These are phyloP conservation scores for Zaprionus taronus DNA, from an alignment of 1,140 invertebrate species.

Conservation along the genomic window DNA sequence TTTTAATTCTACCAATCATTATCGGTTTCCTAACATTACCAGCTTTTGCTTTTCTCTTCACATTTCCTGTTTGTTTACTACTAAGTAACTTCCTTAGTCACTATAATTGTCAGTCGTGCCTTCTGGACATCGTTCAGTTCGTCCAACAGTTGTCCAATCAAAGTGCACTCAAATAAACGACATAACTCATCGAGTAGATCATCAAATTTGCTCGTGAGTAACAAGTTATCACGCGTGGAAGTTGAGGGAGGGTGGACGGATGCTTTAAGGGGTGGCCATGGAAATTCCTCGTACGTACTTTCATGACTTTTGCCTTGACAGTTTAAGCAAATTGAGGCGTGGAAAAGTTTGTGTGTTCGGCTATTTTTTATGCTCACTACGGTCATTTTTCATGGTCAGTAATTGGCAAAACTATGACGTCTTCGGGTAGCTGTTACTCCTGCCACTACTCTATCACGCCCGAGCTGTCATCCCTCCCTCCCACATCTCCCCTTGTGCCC, in stretches of 20 bases:
- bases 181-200: conserved; percentile 25
- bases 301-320: conserved; percentile 26
- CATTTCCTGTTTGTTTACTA: not conserved
- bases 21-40: no score
- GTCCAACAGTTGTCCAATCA: conserved; percentile 16
- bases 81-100: not conserved
- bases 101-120: not conserved
- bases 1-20: no score
- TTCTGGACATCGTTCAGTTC: not conserved
- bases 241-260: not conserved
- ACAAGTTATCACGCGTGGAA: conserved; percentile 13
- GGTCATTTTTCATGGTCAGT: conserved; percentile 77
- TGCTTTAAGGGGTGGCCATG: not conserved
- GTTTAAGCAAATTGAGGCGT: conserved; percentile 51
- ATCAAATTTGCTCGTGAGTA: conserved; percentile 29
- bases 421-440: not conserved
- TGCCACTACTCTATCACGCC: not conserved
- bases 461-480: not conserved
- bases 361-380: conserved; percentile 49
- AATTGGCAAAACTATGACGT: conserved; percentile 59
- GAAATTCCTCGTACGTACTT: not conserved
- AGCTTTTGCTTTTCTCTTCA: not conserved
- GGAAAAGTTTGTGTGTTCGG: conserved; percentile 40
- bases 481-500: not conserved
- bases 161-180: conserved; percentile 13